Conservation (phyloP, 2,888 invertebrate genomes). For the Hedychridium roseum region DNA sequence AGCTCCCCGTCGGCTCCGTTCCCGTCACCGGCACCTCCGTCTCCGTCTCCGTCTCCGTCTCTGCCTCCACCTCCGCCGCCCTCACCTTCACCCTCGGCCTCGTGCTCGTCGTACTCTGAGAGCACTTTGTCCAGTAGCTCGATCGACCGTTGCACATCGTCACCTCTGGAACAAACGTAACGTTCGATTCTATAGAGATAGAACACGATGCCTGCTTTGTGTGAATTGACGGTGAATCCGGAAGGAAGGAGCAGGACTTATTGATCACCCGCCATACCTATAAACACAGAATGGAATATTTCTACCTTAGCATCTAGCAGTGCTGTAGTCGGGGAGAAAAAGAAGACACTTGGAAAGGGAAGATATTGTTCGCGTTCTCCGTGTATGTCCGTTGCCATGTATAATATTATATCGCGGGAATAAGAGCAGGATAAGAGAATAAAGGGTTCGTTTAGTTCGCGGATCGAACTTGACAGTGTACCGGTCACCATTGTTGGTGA, state of each 20-base stretch:
- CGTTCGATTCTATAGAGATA: slow-evolving; percentile 56
- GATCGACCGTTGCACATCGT: slow-evolving; percentile 88
- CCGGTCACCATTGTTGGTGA: too few relatives aligned
- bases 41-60: slow-evolving; percentile 59
- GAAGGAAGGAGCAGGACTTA: too few relatives aligned
- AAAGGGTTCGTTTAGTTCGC: too few relatives aligned
- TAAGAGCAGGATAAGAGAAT: too few relatives aligned
- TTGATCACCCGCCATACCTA: too few relatives aligned
- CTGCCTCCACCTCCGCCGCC: slow-evolving; percentile 66
- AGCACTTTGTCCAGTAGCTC: slow-evolving; percentile 88
- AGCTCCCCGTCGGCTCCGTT: slow-evolving; percentile 50
- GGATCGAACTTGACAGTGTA: too few relatives aligned
- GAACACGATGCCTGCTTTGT: slow-evolving; percentile 20
- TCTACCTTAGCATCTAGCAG: slow-evolving; percentile 2
- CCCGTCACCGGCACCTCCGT: slow-evolving; percentile 61
- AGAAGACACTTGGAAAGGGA: too few relatives aligned
- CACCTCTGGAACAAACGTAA: slow-evolving; percentile 72
- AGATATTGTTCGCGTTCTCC: too few relatives aligned
- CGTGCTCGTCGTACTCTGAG: slow-evolving; percentile 88
- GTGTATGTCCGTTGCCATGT: too few relatives aligned
- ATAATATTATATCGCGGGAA: too few relatives aligned
- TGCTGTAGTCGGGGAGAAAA: slow-evolving; percentile 4
- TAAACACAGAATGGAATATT: too few relatives aligned
- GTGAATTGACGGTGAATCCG: too few relatives aligned
- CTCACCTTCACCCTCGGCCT: slow-evolving; percentile 69